Base-by-base conservation (phyloP, 1,140 invertebrate species). In the Magallana angulata region DNA sequence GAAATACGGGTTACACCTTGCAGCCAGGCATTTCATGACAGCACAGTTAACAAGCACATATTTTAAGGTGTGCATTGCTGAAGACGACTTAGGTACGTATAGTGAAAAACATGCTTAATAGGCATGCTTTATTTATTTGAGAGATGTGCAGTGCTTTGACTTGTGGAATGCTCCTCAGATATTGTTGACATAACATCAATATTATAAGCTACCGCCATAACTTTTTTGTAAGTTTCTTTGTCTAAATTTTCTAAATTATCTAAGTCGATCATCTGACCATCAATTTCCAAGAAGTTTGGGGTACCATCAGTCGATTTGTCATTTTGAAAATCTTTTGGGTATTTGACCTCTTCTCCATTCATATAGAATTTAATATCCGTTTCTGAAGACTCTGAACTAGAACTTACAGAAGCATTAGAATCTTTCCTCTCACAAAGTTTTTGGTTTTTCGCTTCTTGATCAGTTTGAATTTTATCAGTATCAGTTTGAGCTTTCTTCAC, bases 111-210 rank as follows among this genome's bases (percentile, higher is more conserved):
- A 7, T 18, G 14, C 57, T 58, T 82, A 80, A 48, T 82, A 48
- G 36, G 36, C 36, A 48, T 48, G n/a, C 48, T 14, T 56, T 56
- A 58, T 82, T 82, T 82, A 57, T 58, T 57, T 82, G 80, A 82
- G 30, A 71, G 80, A 76, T 36, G 57, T 48, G 68, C 57, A 36
- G 64, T 85, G 12, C 64, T 76, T 11, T 76, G 85, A 71, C 68
- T 60, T 57, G 85, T 76, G 57, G 85, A 76, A 16, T 84, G 82
- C 60, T 84, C 84, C 71, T 88, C 87, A 56, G 87, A 89, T 7
- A 89, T 89, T 3, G 82, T 89, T 56, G 80, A 86, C 88, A 89
- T 89, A n/a, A 89, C 82, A 60, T 89, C 88, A 24, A 89, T 82
- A 84, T 89, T 84, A 30, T 89, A 89, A 58, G 81, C 85, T 8